These are phyloP conservation scores for Aldrovandia affinis DNA, from an alignment of 2,797 vertebrate genomes.

Conservation along the genomic window DNA sequence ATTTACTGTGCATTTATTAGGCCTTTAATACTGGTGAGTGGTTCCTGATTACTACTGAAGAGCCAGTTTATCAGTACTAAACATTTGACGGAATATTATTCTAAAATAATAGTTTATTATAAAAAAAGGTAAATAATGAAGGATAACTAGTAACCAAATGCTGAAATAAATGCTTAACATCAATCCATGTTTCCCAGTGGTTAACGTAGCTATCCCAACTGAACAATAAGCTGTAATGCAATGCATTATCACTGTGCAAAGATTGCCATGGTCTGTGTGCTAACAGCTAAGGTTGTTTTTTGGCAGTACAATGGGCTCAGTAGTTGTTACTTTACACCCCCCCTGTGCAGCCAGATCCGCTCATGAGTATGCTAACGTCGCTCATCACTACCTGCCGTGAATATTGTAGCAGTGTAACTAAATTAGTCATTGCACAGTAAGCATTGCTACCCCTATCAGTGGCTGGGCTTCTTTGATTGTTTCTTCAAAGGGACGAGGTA, in stretches of 20 bases:
- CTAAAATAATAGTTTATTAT: not conserved
- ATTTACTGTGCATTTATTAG: not conserved
- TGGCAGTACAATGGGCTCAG: not conserved
- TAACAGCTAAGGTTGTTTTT: slow-evolving; percentile 8
- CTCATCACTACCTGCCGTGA: slow-evolving; percentile 2
- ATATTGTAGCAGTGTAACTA: slow-evolving; percentile 15
- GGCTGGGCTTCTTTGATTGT: slow-evolving; percentile 9
- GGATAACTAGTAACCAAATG: not conserved
- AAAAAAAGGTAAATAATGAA: not conserved
- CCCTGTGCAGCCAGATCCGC: not conserved
- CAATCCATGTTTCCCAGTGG: not conserved
- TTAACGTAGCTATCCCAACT: not conserved
- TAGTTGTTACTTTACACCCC: not conserved
- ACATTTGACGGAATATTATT: not conserved
- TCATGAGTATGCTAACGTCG: not conserved
- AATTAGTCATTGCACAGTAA: slow-evolving; percentile 30
- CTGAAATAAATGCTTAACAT: not conserved
- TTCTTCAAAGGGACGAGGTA: slow-evolving; percentile 18
- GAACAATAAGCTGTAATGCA: not conserved
- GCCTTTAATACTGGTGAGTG: not conserved
- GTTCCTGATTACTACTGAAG: not conserved
- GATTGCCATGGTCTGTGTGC: not conserved
- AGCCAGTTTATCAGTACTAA: not conserved
- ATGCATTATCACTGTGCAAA: not conserved
- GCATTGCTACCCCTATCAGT: slow-evolving; percentile 34